Evolutionary conservation across 2,113 vertebrate genomes (phyloP).

Genomic region (Papio anubis): DNA sequence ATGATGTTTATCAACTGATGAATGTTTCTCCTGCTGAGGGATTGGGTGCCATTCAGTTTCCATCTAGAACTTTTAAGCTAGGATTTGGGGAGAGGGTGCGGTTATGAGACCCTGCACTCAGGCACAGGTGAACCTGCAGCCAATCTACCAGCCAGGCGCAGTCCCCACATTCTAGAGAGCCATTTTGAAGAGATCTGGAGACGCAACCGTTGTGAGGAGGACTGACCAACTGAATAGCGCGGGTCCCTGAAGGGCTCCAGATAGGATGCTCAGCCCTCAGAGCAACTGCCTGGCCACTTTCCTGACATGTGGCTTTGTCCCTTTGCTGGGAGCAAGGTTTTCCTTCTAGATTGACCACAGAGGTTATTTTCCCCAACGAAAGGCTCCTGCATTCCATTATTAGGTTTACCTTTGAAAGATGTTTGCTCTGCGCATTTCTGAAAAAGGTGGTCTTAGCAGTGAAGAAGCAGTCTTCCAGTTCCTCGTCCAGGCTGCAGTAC

Average conservation of each 20-base stretch:
- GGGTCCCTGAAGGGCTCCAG: neutral
- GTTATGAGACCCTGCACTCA: neutral
- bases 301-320: neutral
- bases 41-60: neutral
- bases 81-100: neutral
- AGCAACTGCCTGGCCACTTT: neutral
- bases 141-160: neutral
- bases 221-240: neutral
- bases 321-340: neutral
- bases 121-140: neutral
- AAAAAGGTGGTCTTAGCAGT: conserved; percentile 97
- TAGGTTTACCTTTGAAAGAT: conserved; percentile 87
- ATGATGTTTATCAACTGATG: neutral
- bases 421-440: conserved; percentile 82
- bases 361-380: neutral
- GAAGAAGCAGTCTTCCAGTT: conserved; percentile 96
- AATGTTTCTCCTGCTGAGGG: neutral
- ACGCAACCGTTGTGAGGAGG: neutral
- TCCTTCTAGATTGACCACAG: neutral
- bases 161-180: neutral
- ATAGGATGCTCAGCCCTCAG: neutral
- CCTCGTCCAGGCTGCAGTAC: conserved; percentile 97
- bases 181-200: conserved; percentile 49
- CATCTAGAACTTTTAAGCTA: neutral
- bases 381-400: neutral